Conservation (phyloP, 2,797 vertebrate species). For the Coranthus polyacanthus region DNA sequence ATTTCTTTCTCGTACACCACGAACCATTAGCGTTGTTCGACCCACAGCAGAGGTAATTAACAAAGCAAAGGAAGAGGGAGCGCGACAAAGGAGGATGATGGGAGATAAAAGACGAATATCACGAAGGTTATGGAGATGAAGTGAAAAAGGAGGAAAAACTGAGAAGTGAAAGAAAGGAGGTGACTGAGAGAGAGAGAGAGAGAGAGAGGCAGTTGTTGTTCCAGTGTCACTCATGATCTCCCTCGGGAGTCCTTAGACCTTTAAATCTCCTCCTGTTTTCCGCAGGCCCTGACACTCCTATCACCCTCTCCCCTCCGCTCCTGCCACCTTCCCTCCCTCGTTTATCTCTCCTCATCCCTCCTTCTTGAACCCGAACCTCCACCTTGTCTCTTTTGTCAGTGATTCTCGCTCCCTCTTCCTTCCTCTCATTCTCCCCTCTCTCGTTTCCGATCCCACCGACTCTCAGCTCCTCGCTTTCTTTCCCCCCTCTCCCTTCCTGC, state of each 20-base stretch:
- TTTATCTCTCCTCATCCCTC: background rate
- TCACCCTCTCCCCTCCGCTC: constrained; percentile 18
- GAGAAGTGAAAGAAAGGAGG: background rate
- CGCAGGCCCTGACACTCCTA: constrained; percentile 50
- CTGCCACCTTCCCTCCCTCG: background rate
- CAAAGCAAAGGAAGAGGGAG: too few relatives aligned
- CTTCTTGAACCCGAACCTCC: background rate
- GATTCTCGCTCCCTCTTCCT: background rate
- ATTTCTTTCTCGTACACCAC: too few relatives aligned
- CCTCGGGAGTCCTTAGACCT: constrained; percentile 73
- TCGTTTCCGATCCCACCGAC: too few relatives aligned
- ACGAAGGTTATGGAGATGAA: background rate
- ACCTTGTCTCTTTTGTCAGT: constrained; percentile 2
- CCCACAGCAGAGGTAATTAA: too few relatives aligned
- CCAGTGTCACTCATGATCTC: constrained; percentile 63
- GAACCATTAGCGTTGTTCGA: too few relatives aligned
- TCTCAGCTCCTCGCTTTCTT: background rate
- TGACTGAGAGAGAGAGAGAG: constrained; percentile 19
- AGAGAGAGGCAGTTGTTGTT: constrained; percentile 43
- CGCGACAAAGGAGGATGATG: too few relatives aligned
- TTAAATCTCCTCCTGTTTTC: constrained; percentile 64
- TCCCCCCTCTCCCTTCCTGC: background rate
- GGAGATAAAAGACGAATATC: too few relatives aligned
- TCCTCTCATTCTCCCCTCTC: background rate
- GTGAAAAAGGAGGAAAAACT: background rate